Evolutionary conservation across 1,140 invertebrate species (phyloP).

Genomic region (Pseudomyrmex sp.): DNA sequence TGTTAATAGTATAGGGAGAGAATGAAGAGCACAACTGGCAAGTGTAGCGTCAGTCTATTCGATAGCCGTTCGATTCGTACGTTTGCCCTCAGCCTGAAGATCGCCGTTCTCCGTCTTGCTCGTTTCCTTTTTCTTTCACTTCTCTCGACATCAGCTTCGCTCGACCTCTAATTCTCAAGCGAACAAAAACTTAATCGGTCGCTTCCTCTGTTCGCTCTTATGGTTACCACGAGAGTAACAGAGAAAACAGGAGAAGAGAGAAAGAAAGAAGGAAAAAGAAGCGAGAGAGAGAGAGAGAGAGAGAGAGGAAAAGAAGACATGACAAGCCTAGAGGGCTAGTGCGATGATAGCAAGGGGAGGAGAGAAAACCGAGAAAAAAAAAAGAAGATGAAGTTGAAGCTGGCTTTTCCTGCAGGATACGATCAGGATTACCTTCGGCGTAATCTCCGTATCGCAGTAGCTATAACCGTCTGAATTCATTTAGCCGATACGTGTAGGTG

Average conservation of each 20-base stretch:
- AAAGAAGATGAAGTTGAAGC: not conserved
- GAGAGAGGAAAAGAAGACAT: not conserved
- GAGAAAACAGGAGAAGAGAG: slow-evolving; percentile 35
- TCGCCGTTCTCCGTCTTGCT: too few species aligned
- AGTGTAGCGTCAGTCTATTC: too few species aligned
- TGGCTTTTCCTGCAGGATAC: slow-evolving; percentile 59
- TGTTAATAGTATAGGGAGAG: too few species aligned
- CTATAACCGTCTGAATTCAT: slow-evolving; percentile 72
- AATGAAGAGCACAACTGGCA: too few species aligned
- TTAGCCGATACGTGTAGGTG: slow-evolving; percentile 69
- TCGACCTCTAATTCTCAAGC: slow-evolving; percentile 79
- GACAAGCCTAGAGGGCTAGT: slow-evolving; percentile 40
- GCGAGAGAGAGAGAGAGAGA: slow-evolving; percentile 47
- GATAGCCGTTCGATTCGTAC: too few species aligned
- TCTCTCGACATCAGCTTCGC: slow-evolving; percentile 47
- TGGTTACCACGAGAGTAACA: slow-evolving; percentile 25
- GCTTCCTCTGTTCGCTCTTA: slow-evolving; percentile 77
- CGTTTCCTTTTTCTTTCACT: too few species aligned
- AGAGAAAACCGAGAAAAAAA: slow-evolving; percentile 45
- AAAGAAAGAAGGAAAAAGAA: slow-evolving; percentile 38
- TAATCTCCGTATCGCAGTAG: slow-evolving; percentile 74
- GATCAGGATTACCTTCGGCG: slow-evolving; percentile 72
- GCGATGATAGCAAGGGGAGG: slow-evolving; percentile 37
- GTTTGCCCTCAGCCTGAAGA: too few species aligned
- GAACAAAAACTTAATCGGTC: slow-evolving; percentile 83